Percentiles rank a stretch among this genome's conserved stretches.
Evolutionary conservation across 2,888 invertebrate genomes (phyloP).

Genomic region (Ernsta delagoae): DNA sequence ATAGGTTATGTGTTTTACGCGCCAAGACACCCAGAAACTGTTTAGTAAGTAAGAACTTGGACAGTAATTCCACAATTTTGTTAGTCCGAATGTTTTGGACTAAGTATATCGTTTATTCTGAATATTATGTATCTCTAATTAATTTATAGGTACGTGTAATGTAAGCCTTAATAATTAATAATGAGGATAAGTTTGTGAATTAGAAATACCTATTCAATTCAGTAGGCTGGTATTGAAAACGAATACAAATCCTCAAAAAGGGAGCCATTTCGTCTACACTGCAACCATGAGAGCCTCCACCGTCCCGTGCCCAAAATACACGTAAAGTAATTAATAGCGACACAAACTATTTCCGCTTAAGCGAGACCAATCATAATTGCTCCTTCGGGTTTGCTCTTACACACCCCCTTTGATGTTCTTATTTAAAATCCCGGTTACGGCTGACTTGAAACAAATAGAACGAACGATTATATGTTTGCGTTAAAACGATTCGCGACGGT

Average conservation of each 20-base stretch:
- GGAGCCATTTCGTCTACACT: constrained; percentile 30
- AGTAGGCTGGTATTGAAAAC: too few relatives aligned
- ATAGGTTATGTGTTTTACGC: background rate
- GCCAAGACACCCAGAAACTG: too few relatives aligned
- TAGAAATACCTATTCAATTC: too few relatives aligned
- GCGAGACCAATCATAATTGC: constrained; percentile 83
- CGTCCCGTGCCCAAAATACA: constrained; percentile 69
- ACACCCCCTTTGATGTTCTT: constrained; percentile 84
- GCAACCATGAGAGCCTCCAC: constrained; percentile 28
- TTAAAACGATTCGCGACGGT: constrained; percentile 81
- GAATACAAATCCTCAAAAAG: constrained; percentile 3
- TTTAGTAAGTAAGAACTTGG: too few relatives aligned
- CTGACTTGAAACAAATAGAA: constrained; percentile 84
- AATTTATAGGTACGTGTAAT: too few relatives aligned
- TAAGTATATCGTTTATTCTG: too few relatives aligned
- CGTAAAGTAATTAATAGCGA: constrained; percentile 70
- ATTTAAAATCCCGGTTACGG: constrained; percentile 79
- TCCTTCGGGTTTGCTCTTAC: constrained; percentile 76
- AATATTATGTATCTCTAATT: too few relatives aligned
- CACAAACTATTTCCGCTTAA: constrained; percentile 83
- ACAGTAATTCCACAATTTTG: too few relatives aligned
- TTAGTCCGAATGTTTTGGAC: too few relatives aligned
- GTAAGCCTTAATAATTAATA: too few relatives aligned
- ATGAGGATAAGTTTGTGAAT: too few relatives aligned
- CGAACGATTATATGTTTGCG: constrained; percentile 81